These are phyloP conservation scores for Diadema setosum DNA, from an alignment of 35 echinoderm and acorn worm genomes.

Conservation along the genomic window DNA sequence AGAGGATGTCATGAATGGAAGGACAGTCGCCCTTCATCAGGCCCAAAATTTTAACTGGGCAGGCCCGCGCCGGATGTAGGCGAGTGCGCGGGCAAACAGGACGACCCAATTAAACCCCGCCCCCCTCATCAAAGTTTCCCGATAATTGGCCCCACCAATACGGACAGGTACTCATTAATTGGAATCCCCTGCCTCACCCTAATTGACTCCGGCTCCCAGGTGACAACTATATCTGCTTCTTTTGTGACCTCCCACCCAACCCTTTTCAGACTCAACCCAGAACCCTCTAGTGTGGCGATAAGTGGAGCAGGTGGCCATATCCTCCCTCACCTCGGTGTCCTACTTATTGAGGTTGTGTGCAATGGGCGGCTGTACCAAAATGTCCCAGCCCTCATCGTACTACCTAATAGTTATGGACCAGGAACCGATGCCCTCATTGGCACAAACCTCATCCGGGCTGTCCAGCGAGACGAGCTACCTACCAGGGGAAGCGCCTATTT, in stretches of 20 bases:
- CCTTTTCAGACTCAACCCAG: not conserved
- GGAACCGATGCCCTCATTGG: not conserved
- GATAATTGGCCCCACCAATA: not conserved
- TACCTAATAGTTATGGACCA: not conserved
- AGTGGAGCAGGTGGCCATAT: not conserved
- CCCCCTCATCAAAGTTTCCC: not conserved
- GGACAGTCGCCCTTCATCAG: not conserved
- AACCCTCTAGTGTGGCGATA: not conserved
- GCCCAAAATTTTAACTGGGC: not conserved
- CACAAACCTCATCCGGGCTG: not conserved
- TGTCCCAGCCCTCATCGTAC: not conserved
- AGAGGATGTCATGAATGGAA: not conserved
- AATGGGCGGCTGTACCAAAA: not conserved
- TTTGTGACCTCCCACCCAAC: not conserved
- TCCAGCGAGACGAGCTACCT: not conserved
- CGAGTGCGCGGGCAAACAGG: not conserved
- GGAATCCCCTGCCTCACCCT: not conserved
- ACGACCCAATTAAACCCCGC: not conserved
- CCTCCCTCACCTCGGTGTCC: not conserved
- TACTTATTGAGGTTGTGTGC: not conserved
- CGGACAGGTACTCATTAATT: not conserved
- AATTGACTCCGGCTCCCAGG: constrained; percentile 1
- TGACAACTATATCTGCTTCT: not conserved
- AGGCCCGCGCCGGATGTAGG: not conserved
- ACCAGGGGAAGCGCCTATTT: not conserved